Conservation (phyloP, 2,113 vertebrate species). For the Tachuris rubrigastra region DNA sequence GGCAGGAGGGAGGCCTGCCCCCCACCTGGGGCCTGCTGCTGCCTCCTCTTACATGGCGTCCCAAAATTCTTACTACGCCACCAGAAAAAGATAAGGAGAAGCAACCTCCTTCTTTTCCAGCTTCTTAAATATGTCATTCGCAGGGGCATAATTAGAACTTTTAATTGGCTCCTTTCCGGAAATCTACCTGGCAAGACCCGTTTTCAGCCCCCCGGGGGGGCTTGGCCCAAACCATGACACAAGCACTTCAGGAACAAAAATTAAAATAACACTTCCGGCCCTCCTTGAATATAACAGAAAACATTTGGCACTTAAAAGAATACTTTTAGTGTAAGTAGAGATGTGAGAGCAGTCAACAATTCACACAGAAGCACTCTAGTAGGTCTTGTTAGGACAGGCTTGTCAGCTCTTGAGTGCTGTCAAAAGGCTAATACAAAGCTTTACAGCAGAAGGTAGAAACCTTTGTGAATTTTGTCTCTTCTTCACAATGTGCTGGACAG, state of each 20-base stretch:
- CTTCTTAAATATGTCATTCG: too few relatives aligned
- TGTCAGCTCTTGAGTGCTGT: not conserved
- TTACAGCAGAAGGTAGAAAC: not conserved
- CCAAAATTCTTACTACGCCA: too few relatives aligned
- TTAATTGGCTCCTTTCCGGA: too few relatives aligned
- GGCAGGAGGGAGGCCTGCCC: too few relatives aligned
- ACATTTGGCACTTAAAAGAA: not conserved
- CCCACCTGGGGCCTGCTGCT: too few relatives aligned
- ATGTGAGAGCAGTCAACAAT: not conserved
- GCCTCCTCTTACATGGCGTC: too few relatives aligned
- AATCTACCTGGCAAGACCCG: too few relatives aligned
- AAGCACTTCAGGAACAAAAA: not conserved
- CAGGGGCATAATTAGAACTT: too few relatives aligned
- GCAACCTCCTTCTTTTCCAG: too few relatives aligned
- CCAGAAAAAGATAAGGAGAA: too few relatives aligned
- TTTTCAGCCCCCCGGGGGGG: too few relatives aligned
- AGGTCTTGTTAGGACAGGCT: conserved; percentile 10
- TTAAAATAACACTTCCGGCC: not conserved
- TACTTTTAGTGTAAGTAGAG: not conserved
- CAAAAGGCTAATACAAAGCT: conserved; percentile 13
- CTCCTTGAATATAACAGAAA: not conserved
- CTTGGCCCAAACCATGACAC: too few relatives aligned
- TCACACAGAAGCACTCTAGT: conserved; percentile 7
- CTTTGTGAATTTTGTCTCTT: conserved; percentile 13
- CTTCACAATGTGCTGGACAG: not conserved